Base-by-base conservation (phyloP, 2,888 invertebrate species). In the Amphipyra tragopoginis region DNA sequence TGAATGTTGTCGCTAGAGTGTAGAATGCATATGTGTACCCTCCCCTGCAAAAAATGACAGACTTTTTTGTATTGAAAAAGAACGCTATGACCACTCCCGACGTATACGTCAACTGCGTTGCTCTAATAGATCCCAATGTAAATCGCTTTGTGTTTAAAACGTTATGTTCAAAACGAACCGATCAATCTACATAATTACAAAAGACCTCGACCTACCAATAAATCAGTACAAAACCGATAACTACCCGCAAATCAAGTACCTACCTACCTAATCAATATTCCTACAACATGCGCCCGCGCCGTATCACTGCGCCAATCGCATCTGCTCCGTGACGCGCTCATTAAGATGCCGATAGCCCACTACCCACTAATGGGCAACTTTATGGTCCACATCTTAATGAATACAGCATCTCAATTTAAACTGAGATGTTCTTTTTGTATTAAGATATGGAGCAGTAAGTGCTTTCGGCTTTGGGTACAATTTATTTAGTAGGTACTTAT, bases 321-420 rank as follows among this genome's bases (percentile, higher is more conserved):
- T 84, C 83, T 74, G 67, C 69, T 61, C 67, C 86, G 88, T 86
- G 87, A 86, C 82, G 80, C 80, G 79, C 86, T 87, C 87, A 84
- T 89, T 85, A 81, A 85, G 85, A 85, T 85, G 33, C 33, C 49
- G 56, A 57, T 71, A 71, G 55, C 49, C 59, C 50, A 75, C 36
- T 50, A 53, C 39, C 72, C 51, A 61, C 59, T 79, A 79, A 73
- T 72, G 70, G 66, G 42, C 65, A 66, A 33, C 29, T 55, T 76
- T 72, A 72, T 72, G 43, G 77, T 49, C 70, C 69, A 63, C 77
- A 57, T 62, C 64, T 50, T 70, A 70, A 70, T 70, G 70, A 70
- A 56, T 58, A 50, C 70, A 75, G 64, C 70, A 64, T 71, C 75
- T 71, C 53, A 75, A 75, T 71, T 71, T 57, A 63, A 67, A 75